These are phyloP conservation scores for Andricus quercusramuli DNA, from an alignment of 2,888 invertebrate genomes.

Conservation along the genomic window DNA sequence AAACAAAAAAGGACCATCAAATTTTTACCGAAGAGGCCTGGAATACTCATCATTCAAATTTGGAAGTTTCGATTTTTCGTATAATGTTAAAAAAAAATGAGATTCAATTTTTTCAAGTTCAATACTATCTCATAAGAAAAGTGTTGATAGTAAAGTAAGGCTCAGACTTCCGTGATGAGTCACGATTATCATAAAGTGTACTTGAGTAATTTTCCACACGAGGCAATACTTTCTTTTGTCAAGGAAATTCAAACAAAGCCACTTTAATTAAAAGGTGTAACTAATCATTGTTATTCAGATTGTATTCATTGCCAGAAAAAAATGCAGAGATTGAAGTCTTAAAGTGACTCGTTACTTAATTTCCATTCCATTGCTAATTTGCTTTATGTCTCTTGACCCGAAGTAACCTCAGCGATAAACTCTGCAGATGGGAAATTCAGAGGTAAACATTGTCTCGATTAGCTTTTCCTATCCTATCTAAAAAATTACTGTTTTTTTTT, in stretches of 20 bases:
- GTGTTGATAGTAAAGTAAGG: background rate
- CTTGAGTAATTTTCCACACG: background rate
- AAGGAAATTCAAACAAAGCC: background rate
- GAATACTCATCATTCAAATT: no score
- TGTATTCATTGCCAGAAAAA: background rate
- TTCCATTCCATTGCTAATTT: background rate
- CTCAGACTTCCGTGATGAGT: background rate
- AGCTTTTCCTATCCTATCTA: background rate
- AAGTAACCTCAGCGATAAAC: conserved; percentile 19
- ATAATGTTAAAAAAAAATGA: background rate
- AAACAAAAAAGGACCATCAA: no score
- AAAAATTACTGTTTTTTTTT: no score
- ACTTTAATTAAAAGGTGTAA: background rate
- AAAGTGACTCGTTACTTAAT: conserved; percentile 9
- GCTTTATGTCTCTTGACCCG: background rate
- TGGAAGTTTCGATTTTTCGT: no score
- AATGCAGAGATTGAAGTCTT: background rate
- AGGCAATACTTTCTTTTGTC: background rate
- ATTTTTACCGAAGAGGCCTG: no score
- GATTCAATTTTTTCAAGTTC: background rate
- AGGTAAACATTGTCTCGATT: conserved; percentile 6
- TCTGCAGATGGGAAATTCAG: conserved; percentile 10
- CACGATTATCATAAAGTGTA: background rate
- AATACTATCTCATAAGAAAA: background rate
- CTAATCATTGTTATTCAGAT: background rate